Conservation (phyloP, 2,113 vertebrate genomes). For the Holacanthus passer region DNA sequence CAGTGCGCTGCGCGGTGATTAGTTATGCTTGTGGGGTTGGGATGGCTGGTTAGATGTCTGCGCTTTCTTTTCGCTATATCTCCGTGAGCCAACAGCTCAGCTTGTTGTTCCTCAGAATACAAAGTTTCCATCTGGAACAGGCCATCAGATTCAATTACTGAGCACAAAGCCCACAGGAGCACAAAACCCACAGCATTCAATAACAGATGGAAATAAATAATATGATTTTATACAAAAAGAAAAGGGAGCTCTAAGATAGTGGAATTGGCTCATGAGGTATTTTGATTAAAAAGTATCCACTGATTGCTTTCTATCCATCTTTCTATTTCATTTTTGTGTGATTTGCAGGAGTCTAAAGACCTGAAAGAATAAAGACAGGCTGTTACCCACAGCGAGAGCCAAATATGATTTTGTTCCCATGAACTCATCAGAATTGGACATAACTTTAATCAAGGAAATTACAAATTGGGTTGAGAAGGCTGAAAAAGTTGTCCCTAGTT, state of each 20-base stretch:
- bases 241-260: slow-evolving; percentile 23
- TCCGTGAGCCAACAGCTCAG: slow-evolving; percentile 50
- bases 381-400: not conserved
- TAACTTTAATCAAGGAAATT: slow-evolving; percentile 6
- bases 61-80: slow-evolving; percentile 8
- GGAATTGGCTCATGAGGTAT: slow-evolving; percentile 41
- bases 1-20: slow-evolving; percentile 43
- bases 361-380: not conserved
- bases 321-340: slow-evolving; percentile 19
- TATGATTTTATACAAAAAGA: slow-evolving; percentile 32
- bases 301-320: slow-evolving; percentile 38
- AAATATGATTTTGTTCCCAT: not conserved
- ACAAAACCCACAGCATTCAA: slow-evolving; percentile 53
- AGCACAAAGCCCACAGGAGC: slow-evolving; percentile 60
- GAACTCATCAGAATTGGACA: slow-evolving; percentile 9
- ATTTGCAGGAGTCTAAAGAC: slow-evolving; percentile 16
- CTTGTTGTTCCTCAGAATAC: slow-evolving; percentile 58
- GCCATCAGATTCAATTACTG: slow-evolving; percentile 71
- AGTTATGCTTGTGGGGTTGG: slow-evolving; percentile 47
- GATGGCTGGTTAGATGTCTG: slow-evolving; percentile 21
- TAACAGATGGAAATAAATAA: slow-evolving; percentile 64
- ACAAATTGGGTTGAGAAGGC: slow-evolving; percentile 1
- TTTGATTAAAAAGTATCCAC: slow-evolving; percentile 63
- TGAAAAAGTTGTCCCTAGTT: not conserved
- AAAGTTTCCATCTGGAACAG: slow-evolving; percentile 64